These are phyloP conservation scores for Xiphias gladius DNA, from an alignment of 2,113 vertebrate genomes.

Conservation along the genomic window DNA sequence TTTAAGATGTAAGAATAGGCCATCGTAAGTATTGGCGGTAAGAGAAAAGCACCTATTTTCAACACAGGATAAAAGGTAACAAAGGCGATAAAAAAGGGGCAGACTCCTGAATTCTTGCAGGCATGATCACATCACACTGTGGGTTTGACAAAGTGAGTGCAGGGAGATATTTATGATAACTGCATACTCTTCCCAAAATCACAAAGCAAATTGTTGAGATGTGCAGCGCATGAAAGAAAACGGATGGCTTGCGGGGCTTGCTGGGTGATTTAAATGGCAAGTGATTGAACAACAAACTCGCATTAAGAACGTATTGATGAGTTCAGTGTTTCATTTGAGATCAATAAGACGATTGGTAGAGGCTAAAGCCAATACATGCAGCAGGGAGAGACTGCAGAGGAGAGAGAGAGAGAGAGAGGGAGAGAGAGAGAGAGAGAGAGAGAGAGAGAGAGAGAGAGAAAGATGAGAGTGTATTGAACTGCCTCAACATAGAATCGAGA, in stretches of 20 bases:
- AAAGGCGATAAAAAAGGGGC: constrained; percentile 38
- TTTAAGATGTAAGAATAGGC: constrained; percentile 77
- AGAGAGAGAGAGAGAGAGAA: constrained; percentile 34
- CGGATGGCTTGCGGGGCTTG: constrained; percentile 72
- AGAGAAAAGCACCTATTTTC: constrained; percentile 65
- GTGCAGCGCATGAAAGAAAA: constrained; percentile 77
- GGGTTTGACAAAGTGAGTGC: constrained; percentile 47
- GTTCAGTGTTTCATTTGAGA: constrained; percentile 84
- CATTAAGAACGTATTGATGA: constrained; percentile 86
- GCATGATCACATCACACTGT: constrained; percentile 8
- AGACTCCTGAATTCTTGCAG: constrained; percentile 24
- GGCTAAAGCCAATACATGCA: constrained; percentile 76
- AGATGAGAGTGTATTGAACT: constrained; percentile 63
- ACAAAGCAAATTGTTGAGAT: constrained; percentile 76
- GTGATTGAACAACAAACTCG: constrained; percentile 86
- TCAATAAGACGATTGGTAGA: constrained; percentile 83
- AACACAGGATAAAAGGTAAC: constrained; percentile 49
- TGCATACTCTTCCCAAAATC: constrained; percentile 71
- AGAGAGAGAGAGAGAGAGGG: constrained; percentile 38
- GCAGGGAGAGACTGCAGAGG: constrained; percentile 61
- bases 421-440: constrained; percentile 49
- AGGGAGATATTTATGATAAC: constrained; percentile 74
- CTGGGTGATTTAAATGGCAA: constrained; percentile 83
- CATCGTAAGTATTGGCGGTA: constrained; percentile 61
- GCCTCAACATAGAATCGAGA: constrained; percentile 47